These are phyloP conservation scores for Hydractinia symbiolongicarpus DNA, from an alignment of 30 jellyfish, hydroid and myxozoan species.

Conservation along the genomic window DNA sequence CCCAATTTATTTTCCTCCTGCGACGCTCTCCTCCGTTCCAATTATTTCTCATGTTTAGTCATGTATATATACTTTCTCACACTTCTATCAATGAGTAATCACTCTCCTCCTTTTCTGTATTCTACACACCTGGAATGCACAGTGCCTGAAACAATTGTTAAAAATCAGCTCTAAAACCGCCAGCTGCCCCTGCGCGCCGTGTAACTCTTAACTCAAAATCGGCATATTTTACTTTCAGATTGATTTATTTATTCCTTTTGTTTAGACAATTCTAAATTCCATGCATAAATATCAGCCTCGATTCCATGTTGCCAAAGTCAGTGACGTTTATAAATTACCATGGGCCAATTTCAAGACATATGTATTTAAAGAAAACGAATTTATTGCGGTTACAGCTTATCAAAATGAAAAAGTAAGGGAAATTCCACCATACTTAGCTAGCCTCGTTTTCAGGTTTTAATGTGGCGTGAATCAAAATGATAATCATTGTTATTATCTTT, in stretches of 20 bases:
- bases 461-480: neutral
- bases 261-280: slow-evolving; percentile 73
- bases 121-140: too few species aligned
- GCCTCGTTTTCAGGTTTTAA: neutral
- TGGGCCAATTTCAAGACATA: slow-evolving; percentile 65
- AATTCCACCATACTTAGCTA: neutral
- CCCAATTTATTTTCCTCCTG: too few species aligned
- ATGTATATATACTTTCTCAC: too few species aligned
- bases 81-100: too few species aligned
- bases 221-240: too few species aligned
- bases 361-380: slow-evolving; percentile 56
- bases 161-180: too few species aligned
- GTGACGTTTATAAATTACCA: slow-evolving; percentile 48
- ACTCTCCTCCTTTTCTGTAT: too few species aligned
- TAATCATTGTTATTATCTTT: neutral
- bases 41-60: too few species aligned
- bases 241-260: neutral
- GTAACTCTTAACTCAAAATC: too few species aligned
- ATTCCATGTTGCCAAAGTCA: slow-evolving; percentile 69
- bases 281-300: slow-evolving; percentile 97
- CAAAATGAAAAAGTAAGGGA: slow-evolving; percentile 70
- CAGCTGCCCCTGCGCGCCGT: too few species aligned
- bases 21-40: too few species aligned
- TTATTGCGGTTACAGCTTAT: slow-evolving; percentile 87
- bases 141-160: too few species aligned